Conservation (phyloP, 2,113 vertebrate genomes). For the Ranitomeya imitator region DNA sequence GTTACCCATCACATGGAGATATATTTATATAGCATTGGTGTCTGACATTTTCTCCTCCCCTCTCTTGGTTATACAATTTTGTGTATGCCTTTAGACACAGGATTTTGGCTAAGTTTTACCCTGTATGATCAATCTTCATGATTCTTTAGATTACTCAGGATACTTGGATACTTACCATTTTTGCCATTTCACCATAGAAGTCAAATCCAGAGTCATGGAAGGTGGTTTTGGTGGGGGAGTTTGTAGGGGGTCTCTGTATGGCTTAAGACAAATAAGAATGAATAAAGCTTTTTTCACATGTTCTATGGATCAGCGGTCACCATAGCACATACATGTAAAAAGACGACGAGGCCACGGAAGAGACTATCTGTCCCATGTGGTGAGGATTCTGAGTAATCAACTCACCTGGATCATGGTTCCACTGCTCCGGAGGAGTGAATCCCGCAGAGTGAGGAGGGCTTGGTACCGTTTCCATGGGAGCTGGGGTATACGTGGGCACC, state of each 20-base stretch:
- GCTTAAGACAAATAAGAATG: neutral
- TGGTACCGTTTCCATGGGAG: conserved; percentile 61
- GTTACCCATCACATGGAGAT: too few relatives aligned
- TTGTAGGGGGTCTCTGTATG: conserved; percentile 19
- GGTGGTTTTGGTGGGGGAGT: conserved; percentile 65
- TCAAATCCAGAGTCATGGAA: conserved; percentile 74
- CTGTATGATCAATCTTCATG: too few relatives aligned
- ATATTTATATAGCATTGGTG: too few relatives aligned
- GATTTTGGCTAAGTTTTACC: too few relatives aligned
- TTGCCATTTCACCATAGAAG: conserved; percentile 80
- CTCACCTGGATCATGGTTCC: conserved; percentile 70
- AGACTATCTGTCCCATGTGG: neutral
- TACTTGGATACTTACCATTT: conserved; percentile 73
- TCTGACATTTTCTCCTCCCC: too few relatives aligned
- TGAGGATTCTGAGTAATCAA: neutral
- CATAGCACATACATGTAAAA: too few relatives aligned
- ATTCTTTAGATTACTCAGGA: neutral
- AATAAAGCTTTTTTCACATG: neutral
- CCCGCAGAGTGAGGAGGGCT: conserved; percentile 63
- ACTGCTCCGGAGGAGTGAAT: conserved; percentile 62
- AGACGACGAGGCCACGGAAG: too few relatives aligned
- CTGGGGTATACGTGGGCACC: conserved; percentile 65
- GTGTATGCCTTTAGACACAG: too few relatives aligned
- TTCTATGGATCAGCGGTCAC: too few relatives aligned
- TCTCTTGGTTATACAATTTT: too few relatives aligned